Base-by-base conservation (phyloP, 2,888 invertebrate genomes). In the Amiota minor region DNA sequence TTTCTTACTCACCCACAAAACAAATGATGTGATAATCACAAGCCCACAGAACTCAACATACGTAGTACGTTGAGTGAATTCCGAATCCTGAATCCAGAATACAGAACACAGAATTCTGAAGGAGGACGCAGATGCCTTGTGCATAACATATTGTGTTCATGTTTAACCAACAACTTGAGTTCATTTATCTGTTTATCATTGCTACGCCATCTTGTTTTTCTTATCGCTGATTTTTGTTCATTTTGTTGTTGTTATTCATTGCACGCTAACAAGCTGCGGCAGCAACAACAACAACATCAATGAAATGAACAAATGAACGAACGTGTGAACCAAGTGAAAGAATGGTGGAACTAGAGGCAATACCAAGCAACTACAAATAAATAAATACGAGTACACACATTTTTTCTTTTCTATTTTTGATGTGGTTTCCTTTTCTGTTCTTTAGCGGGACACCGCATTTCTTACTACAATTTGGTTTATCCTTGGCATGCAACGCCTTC, bases 401-500 rank as follows among this genome's bases (percentile, higher is more conserved):
- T 35, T 16, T 46, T 64, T 2, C 14, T 64, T 2, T 2, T 23
- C 11, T 47, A 16, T 18, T 53, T 23, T 56, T 56, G 56, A 9
- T 14, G 20, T 14, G 18, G 56, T n/a, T 16, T 56, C 9, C 35
- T 1, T 10, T 50, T 50, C 18, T 53, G 6, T 50, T 53, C 23
- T 85, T 79, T 83, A 84, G 83, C 82, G 86, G 85, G 82, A 78
- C 76, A 85, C 84, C 84, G 86, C 85, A 86, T 83, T 86, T 83
- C 84, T 83, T 70, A 70, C 56, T 75, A 23, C 69, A 73, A 79
- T 77, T 73, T 77, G 77, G 81, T 77, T 83, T 83, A 83, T 85
- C 82, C 84, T 83, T 83, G 82, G 86, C 83, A 85, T 83, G 83
- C 83, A 84, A 86, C 85, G 83, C 86, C 84, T 79, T 83, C 86